phyloP scores from a whole-genome alignment of 2,797 vertebrate species.

The Acropternis orthonyx region DNA sequence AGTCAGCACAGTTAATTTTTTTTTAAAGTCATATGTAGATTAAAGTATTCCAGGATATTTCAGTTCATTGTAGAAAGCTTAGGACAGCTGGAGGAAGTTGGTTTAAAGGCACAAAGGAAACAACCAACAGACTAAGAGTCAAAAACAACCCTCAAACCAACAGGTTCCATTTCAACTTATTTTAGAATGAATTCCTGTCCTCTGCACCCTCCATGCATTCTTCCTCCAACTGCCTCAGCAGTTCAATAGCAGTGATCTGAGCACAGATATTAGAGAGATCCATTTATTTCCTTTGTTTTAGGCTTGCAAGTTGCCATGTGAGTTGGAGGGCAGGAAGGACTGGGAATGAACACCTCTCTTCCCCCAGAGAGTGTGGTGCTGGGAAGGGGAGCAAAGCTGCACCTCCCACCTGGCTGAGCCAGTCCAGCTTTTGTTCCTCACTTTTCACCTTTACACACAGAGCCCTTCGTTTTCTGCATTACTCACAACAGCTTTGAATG shows the following conservation, averaged over 20 bases:
- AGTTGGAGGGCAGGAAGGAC: background rate
- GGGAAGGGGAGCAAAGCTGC: background rate
- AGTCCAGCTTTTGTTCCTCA: background rate
- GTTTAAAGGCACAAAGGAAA: constrained; percentile 53
- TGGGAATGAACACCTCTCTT: constrained; percentile 19
- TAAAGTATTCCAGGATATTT: constrained; percentile 34
- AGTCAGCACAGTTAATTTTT: background rate
- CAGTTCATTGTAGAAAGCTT: constrained; percentile 11
- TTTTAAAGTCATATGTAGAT: background rate
- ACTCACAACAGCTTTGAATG: background rate
- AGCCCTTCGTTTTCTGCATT: background rate
- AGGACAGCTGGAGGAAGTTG: constrained; percentile 53
- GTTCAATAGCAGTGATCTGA: constrained; percentile 3
- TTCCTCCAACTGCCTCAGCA: background rate
- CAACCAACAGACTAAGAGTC: background rate
- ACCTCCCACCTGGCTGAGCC: background rate
- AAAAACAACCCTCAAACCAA: constrained; percentile 5
- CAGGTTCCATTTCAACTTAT: background rate
- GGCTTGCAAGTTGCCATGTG: background rate
- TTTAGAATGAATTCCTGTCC: background rate
- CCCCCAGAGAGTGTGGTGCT: background rate
- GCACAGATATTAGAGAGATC: background rate
- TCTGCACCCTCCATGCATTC: background rate
- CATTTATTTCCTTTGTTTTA: background rate
- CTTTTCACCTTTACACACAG: background rate